A percentile compares a stretch with the other conserved stretches of the same genome.
Conservation (phyloP, 2,113 vertebrate genomes). For the Azemiops feae region DNA sequence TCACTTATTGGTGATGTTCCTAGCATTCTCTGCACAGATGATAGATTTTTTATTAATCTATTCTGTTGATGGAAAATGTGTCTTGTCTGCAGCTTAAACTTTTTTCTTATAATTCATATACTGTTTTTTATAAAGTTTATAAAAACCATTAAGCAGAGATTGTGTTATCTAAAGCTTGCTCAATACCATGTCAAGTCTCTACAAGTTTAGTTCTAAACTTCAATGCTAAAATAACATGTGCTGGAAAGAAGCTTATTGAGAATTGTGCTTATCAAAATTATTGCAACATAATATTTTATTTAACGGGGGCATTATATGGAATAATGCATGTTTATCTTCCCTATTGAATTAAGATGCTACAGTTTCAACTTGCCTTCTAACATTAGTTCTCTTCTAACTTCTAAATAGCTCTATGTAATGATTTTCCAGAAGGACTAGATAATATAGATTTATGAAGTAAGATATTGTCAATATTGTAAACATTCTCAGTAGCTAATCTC, state of each 20-base stretch:
- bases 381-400: slow-evolving; percentile 48
- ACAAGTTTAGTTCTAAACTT: slow-evolving; percentile 60
- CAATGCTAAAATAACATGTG: slow-evolving; percentile 39
- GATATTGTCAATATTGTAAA: slow-evolving; percentile 43
- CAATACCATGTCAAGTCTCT: slow-evolving; percentile 65
- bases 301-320: slow-evolving; percentile 28
- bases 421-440: slow-evolving; percentile 47
- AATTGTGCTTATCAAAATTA: slow-evolving; percentile 57
- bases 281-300: slow-evolving; percentile 39
- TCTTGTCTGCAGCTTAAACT: slow-evolving; percentile 73
- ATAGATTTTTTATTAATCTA: slow-evolving; percentile 72
- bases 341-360: slow-evolving; percentile 44
- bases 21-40: slow-evolving; percentile 67
- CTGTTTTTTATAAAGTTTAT: slow-evolving; percentile 61
- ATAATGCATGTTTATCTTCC: slow-evolving; percentile 27
- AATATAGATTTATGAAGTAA: slow-evolving; percentile 42
- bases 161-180: slow-evolving; percentile 70
- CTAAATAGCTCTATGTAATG: slow-evolving; percentile 39
- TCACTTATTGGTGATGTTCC: slow-evolving; percentile 68
- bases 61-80: slow-evolving; percentile 68
- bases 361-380: slow-evolving; percentile 55
- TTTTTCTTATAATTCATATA: slow-evolving; percentile 67
- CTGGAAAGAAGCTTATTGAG: slow-evolving; percentile 27
- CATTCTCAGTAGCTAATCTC: slow-evolving; percentile 55
- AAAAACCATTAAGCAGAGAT: slow-evolving; percentile 68